phyloP scores from a whole-genome alignment of 2,888 invertebrate genomes.

The Lasioglossum figueresi region DNA sequence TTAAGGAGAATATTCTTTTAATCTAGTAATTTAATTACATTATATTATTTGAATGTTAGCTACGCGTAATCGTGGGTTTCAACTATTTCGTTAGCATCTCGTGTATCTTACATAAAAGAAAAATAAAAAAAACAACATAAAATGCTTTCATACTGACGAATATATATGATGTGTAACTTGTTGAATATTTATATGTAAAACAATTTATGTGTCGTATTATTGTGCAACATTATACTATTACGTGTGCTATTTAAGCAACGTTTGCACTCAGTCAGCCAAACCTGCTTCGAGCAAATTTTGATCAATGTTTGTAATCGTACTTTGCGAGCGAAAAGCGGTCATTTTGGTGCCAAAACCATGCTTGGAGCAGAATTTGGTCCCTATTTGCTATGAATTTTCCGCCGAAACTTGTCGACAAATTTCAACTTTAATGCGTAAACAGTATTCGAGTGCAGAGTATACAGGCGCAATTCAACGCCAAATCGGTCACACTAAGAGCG shows the following conservation, averaged over 20 bases:
- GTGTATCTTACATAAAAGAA: constrained; percentile 14
- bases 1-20: constrained; percentile 53
- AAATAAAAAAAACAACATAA: constrained; percentile 14
- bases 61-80: constrained; percentile 20
- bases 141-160: constrained; percentile 32
- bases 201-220: constrained; percentile 40
- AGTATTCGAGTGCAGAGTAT: too few species aligned
- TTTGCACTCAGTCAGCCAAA: background rate
- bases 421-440: too few species aligned
- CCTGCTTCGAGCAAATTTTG: too few species aligned
- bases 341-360: too few species aligned
- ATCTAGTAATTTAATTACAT: constrained; percentile 41
- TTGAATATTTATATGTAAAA: constrained; percentile 44
- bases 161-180: constrained; percentile 18
- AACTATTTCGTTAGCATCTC: constrained; percentile 27
- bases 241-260: constrained; percentile 32
- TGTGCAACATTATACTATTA: constrained; percentile 26
- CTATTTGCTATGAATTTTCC: too few species aligned
- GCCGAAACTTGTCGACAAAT: too few species aligned
- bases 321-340: too few species aligned
- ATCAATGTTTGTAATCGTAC: too few species aligned
- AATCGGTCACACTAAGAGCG: too few species aligned
- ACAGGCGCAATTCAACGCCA: too few species aligned
- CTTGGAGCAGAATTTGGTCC: too few species aligned
- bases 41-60: constrained; percentile 33